Evolutionary conservation across 2,888 invertebrate genomes (phyloP), one percentile per base, ranked within the genome.

Genomic region (Cyrtodaria siliqua): DNA sequence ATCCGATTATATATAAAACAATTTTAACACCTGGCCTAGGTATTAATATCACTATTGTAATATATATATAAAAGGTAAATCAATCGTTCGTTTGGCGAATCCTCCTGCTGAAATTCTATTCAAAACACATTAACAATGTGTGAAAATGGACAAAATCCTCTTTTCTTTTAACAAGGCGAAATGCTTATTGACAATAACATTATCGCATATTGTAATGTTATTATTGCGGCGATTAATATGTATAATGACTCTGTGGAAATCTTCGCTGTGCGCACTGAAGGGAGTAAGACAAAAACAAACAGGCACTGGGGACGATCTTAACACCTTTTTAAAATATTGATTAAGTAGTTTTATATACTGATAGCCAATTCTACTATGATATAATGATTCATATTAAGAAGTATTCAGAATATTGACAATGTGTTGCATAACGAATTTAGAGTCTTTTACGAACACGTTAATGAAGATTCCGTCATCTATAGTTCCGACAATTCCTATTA

Each of bases 111-210:
- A 33, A 33, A 33, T 69, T 64, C 73, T 66, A 61, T 61, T 70
- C 73, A 62, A 66, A 73, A 74, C 73, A 79, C 61, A 74, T 70
- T 67, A 74, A 61, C 50, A 59, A 38, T 23, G 78, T 67, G 78
- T 57, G 73, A 74, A 79, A 73, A 66, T 29, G 52, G 52, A n/a
- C 27, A 23, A 74, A 75, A 64, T 62, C 74, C 64, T 33, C 27
- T 69, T 40, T 59, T 69, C 44, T 44, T 60, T 27, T n/a, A 44
- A 18, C 44, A 44, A 44, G 33, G 12, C 4, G 6, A 8, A 44
- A 44, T 16, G 20, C 44, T 4, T 18, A 44, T 44, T 44, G 44
- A 47, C 60, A 53, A 53, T 26, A 53, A 26, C 27, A 53, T 53
- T 53, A 53, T 16, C 53, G 53, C 9, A 53, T 27, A 53, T 53